Conservation (phyloP, 2,888 invertebrate genomes). For the Drosophila affinis region DNA sequence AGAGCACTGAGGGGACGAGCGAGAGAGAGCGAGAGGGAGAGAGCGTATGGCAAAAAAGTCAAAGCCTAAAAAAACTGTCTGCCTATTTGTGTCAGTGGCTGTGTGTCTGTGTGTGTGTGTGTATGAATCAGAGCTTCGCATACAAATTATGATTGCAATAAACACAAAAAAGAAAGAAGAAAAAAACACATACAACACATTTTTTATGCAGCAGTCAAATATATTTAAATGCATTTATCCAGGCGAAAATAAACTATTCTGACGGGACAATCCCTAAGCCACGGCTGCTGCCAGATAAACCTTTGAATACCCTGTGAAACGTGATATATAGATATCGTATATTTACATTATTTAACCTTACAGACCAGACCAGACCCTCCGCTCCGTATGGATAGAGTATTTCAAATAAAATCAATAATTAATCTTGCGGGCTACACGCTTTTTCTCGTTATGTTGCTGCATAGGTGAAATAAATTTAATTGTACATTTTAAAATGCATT, state of each 20-base stretch:
- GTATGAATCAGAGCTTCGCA: constrained; percentile 31
- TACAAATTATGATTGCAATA: constrained; percentile 50
- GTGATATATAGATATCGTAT: no score
- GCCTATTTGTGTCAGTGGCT: constrained; percentile 18
- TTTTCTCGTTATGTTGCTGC: constrained; percentile 28
- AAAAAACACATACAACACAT: constrained; percentile 25
- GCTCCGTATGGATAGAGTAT: constrained; percentile 17
- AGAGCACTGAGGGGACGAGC: background rate
- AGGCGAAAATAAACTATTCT: constrained; percentile 23
- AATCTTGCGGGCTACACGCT: constrained; percentile 49
- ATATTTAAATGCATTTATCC: constrained; percentile 31
- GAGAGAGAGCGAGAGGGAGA: background rate
- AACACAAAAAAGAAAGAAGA: constrained; percentile 21
- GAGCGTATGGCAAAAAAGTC: constrained; percentile 16
- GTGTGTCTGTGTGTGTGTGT: constrained; percentile 18
- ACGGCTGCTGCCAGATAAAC: background rate
- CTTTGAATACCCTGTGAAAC: background rate
- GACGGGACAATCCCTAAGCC: constrained; percentile 26
- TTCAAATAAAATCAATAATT: constrained; percentile 70
- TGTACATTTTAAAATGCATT: constrained; percentile 70
- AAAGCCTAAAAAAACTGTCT: constrained; percentile 18
- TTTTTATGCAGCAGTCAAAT: constrained; percentile 25
- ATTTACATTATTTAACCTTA: background rate
- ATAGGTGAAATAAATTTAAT: constrained; percentile 65
- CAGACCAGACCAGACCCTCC: background rate